Evolutionary conservation across 2,797 vertebrate species (phyloP).

Genomic region (Gadopsis bispinosus): DNA sequence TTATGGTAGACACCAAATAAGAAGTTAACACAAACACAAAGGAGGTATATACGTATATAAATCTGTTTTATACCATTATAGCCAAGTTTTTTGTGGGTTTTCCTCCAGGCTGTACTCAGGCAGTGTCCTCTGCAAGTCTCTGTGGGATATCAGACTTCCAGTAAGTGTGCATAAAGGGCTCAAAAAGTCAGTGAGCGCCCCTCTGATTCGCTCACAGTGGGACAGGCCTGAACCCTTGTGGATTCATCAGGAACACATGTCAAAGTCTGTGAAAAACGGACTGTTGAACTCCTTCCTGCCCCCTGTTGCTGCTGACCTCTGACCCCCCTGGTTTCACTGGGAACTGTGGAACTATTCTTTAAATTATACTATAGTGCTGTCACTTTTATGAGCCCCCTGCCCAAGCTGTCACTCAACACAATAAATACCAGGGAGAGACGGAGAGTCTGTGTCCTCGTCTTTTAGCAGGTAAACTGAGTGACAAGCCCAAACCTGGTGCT

Average conservation of each 20-base stretch:
- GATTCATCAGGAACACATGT: not conserved
- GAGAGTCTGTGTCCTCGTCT: not conserved
- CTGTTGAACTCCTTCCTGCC: conserved; percentile 25
- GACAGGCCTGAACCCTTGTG: not conserved
- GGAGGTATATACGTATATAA: not conserved
- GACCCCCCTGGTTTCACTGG: conserved; percentile 7
- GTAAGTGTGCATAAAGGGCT: conserved; percentile 25
- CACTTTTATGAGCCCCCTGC: not conserved
- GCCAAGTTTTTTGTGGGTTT: not conserved
- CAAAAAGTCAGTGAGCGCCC: not conserved
- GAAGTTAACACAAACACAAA: not conserved
- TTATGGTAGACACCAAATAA: not conserved
- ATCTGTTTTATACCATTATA: not conserved
- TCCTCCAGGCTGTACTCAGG: not conserved
- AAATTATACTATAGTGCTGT: not conserved
- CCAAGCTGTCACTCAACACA: not conserved
- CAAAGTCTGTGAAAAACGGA: conserved; percentile 14
- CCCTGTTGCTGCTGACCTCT: conserved; percentile 35
- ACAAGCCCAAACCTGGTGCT: not conserved
- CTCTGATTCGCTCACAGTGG: not conserved
- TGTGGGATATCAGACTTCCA: not conserved
- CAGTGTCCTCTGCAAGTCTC: conserved; percentile 5
- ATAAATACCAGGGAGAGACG: not conserved
- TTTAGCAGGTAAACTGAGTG: not conserved
- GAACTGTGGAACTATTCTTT: not conserved